Evolutionary conservation across 1,140 invertebrate species (phyloP).

Genomic region (Medauroidea extradentata): DNA sequence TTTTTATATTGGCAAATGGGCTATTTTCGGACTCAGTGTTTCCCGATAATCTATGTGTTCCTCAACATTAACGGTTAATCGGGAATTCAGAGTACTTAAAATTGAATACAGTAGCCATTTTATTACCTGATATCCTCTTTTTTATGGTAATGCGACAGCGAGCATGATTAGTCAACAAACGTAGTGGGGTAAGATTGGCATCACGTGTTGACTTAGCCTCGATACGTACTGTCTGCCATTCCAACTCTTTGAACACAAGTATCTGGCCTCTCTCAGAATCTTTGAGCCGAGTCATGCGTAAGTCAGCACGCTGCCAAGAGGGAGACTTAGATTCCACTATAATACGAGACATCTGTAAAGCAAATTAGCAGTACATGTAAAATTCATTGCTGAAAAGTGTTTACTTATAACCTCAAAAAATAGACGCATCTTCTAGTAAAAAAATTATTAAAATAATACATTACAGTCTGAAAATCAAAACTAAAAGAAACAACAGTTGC

Average conservation of each 20-base stretch:
- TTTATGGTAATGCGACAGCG: slow-evolving; percentile 95
- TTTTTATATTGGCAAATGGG: too few relatives aligned
- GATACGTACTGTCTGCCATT: slow-evolving; percentile 94
- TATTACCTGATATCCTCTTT: slow-evolving; percentile 79
- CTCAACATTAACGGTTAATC: too few relatives aligned
- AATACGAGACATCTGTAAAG: slow-evolving; percentile 78
- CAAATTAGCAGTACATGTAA: too few relatives aligned
- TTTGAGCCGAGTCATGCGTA: slow-evolving; percentile 86
- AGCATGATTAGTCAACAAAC: slow-evolving; percentile 92
- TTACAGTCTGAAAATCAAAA: too few relatives aligned
- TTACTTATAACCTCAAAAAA: too few relatives aligned
- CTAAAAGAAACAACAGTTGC: too few relatives aligned
- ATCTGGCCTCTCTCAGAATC: slow-evolving; percentile 82
- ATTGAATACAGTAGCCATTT: not conserved
- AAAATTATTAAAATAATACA: too few relatives aligned
- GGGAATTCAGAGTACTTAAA: too few relatives aligned
- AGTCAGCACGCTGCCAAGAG: slow-evolving; percentile 75
- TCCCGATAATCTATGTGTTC: too few relatives aligned
- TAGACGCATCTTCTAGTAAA: too few relatives aligned
- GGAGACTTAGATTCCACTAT: slow-evolving; percentile 89
- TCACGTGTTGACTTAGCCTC: slow-evolving; percentile 84
- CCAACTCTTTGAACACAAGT: slow-evolving; percentile 95
- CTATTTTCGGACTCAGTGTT: too few relatives aligned
- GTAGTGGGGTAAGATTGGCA: slow-evolving; percentile 78
- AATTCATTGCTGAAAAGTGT: too few relatives aligned